Percentiles rank a stretch among this genome's conserved stretches.
phyloP scores from a whole-genome alignment of 2,888 invertebrate species.

The Criorhina ranunculi region DNA sequence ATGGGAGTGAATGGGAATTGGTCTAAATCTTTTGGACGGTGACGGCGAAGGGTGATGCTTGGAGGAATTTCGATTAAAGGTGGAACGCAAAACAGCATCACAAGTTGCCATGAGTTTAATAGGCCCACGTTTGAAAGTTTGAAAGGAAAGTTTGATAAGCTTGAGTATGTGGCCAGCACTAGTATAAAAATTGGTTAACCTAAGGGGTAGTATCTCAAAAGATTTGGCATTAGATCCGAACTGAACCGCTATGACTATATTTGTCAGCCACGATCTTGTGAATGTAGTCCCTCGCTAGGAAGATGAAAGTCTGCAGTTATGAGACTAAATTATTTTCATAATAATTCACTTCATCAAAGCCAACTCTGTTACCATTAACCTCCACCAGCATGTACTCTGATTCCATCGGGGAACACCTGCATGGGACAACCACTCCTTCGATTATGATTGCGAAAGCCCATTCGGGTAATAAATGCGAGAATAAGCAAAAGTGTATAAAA shows the following conservation, averaged over 20 bases:
- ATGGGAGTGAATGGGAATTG: constrained; percentile 42
- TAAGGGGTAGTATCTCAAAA: no score
- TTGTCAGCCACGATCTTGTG: no score
- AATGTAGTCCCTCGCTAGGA: no score
- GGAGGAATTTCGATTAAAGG: constrained; percentile 40
- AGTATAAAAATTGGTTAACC: no score
- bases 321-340: not conserved
- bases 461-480: constrained; percentile 61
- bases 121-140: no score
- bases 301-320: no score
- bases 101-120: no score
- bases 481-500: constrained; percentile 34
- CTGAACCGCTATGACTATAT: no score
- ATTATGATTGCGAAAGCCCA: constrained; percentile 54
- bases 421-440: constrained; percentile 37
- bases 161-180: no score
- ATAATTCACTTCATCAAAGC: not conserved
- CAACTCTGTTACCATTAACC: not conserved
- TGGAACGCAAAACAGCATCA: no score
- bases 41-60: constrained; percentile 13
- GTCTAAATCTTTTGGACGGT: constrained; percentile 11
- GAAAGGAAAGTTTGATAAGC: no score
- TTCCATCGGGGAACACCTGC: constrained; percentile 15
- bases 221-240: no score
- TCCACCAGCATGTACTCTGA: not conserved